These are phyloP conservation scores for Cygnus buccinator DNA, from an alignment of 2,113 vertebrate genomes.

Conservation along the genomic window DNA sequence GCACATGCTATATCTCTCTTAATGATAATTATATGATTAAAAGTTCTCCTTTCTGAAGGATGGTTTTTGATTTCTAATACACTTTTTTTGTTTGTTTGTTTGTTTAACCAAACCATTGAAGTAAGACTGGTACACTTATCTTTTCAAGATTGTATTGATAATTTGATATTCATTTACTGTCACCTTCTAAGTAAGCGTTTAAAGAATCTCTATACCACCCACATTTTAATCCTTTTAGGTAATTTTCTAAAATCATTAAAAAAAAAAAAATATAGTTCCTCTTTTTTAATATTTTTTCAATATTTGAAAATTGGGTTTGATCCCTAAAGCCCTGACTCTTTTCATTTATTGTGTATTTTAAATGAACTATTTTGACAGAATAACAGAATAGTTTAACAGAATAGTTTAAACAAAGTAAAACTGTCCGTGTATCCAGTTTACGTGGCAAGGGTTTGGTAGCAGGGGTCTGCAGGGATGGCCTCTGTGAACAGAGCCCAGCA, in stretches of 20 bases:
- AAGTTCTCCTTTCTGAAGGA: neutral
- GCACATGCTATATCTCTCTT: neutral
- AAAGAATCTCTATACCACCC: neutral
- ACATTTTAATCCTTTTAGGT: neutral
- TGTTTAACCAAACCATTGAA: neutral
- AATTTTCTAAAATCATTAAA: neutral
- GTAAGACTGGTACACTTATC: neutral
- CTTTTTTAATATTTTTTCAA: neutral
- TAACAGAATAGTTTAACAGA: neutral
- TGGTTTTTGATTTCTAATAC: neutral
- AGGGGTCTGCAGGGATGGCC: too few species aligned
- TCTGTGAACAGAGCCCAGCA: too few species aligned
- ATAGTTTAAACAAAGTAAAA: neutral
- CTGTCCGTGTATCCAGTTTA: neutral
- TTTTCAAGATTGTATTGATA: neutral
- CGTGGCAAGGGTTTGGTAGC: too few species aligned
- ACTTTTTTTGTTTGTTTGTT: neutral
- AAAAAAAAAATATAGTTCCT: neutral
- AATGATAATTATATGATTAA: neutral
- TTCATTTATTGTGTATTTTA: neutral
- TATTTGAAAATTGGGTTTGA: neutral
- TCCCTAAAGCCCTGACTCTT: neutral
- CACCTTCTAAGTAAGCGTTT: neutral
- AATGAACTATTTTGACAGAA: neutral
- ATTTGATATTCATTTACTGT: neutral